Evolutionary conservation across 2,113 vertebrate genomes (phyloP).

Genomic region (Pipa parva): DNA sequence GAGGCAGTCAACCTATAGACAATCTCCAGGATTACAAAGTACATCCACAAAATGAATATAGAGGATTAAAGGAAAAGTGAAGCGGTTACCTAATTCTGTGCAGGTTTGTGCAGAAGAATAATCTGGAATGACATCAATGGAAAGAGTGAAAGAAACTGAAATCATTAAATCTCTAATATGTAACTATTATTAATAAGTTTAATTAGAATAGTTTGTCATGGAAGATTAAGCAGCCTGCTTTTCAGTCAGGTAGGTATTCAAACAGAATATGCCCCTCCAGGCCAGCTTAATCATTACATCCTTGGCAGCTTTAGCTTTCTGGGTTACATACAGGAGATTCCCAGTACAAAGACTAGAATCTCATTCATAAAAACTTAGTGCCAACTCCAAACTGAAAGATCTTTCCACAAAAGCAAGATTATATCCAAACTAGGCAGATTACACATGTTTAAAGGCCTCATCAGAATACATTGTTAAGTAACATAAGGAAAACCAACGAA

Average conservation of each 20-base stretch:
- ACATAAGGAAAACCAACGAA: too few relatives aligned
- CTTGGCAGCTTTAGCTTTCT: too few relatives aligned
- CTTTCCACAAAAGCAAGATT: too few relatives aligned
- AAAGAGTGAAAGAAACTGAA: neutral
- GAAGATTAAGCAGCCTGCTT: constrained; percentile 1
- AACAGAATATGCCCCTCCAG: neutral
- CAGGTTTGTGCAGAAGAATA: neutral
- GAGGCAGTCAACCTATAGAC: too few relatives aligned
- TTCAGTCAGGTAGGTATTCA: neutral
- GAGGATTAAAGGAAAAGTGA: neutral
- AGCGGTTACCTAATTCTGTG: neutral
- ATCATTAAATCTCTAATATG: neutral
- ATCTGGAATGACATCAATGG: neutral
- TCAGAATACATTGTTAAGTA: too few relatives aligned
- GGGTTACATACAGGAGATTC: too few relatives aligned
- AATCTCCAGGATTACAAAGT: too few relatives aligned
- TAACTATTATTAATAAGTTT: constrained; percentile 2
- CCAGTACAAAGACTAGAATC: too few relatives aligned
- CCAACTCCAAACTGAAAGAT: too few relatives aligned
- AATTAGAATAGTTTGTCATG: constrained; percentile 10
- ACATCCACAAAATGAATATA: neutral
- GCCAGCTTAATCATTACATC: neutral
- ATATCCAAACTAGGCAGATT: too few relatives aligned
- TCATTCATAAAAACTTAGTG: too few relatives aligned
- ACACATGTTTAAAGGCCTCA: too few relatives aligned